Evolutionary conservation across 1,140 invertebrate species (phyloP).

Genomic region (Listronotus bonariensis): DNA sequence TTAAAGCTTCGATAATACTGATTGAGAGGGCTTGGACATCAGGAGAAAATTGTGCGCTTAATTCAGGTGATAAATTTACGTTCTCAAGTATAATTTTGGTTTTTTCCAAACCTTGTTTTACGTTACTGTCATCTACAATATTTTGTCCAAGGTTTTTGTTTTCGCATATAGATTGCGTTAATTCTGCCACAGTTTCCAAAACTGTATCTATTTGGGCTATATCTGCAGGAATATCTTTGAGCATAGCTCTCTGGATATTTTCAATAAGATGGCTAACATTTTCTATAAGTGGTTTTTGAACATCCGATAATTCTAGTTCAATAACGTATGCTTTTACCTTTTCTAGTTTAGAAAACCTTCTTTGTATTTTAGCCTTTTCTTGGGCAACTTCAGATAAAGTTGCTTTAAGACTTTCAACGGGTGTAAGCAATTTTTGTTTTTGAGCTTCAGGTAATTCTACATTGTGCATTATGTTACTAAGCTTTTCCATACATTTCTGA

Average conservation of each 20-base stretch:
- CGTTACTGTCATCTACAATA: slow-evolving; percentile 2
- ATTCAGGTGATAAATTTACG: slow-evolving; percentile 5
- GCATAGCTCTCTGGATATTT: slow-evolving; percentile 3
- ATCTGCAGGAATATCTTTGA: slow-evolving; percentile 3
- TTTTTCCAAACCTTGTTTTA: slow-evolving; percentile 16
- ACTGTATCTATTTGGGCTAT: slow-evolving; percentile 13
- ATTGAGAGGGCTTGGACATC: slow-evolving; percentile 17
- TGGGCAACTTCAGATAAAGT: background rate
- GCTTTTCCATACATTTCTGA: background rate
- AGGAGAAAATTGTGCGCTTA: background rate
- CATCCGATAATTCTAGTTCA: slow-evolving; percentile 13
- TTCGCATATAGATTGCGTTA: slow-evolving; percentile 15
- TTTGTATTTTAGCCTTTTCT: slow-evolving; percentile 4
- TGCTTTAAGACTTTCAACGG: background rate
- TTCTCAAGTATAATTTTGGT: slow-evolving; percentile 13
- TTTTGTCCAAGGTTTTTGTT: background rate
- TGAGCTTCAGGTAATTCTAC: background rate
- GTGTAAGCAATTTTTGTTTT: background rate
- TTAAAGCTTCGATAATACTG: slow-evolving; percentile 9
- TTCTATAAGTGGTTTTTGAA: slow-evolving; percentile 10
- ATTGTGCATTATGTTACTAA: background rate
- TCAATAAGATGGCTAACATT: slow-evolving; percentile 18
- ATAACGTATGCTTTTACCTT: slow-evolving; percentile 26
- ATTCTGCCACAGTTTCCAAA: slow-evolving; percentile 20
- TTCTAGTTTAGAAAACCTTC: slow-evolving; percentile 5